Evolutionary conservation across 2,888 invertebrate genomes (phyloP).

Genomic region (Clepsis dumicolana): DNA sequence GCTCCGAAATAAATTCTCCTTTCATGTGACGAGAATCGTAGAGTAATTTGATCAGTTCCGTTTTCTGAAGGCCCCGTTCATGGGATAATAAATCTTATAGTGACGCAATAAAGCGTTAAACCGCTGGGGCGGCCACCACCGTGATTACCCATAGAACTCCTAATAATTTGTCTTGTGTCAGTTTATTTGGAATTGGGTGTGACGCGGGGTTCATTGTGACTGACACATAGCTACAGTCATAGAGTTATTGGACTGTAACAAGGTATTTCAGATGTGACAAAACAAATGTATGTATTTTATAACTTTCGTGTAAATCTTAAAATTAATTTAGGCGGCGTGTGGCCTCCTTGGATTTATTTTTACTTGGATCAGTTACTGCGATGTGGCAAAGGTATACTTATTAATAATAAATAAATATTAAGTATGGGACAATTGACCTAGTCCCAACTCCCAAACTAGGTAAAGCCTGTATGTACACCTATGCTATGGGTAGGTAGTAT

Average conservation of each 20-base stretch:
- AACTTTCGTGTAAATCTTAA: not conserved
- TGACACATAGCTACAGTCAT: slow-evolving; percentile 33
- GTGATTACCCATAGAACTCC: slow-evolving; percentile 38
- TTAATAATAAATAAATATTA: not conserved
- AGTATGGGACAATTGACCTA: too few species aligned
- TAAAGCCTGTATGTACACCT: too few species aligned
- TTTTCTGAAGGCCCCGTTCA: not conserved
- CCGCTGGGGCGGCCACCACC: slow-evolving; percentile 7
- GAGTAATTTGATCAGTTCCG: slow-evolving; percentile 28
- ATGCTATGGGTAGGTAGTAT: too few species aligned
- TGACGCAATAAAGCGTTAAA: slow-evolving; percentile 4
- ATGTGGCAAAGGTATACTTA: not conserved
- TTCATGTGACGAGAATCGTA: slow-evolving; percentile 19
- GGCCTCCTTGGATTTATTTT: not conserved
- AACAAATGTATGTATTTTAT: slow-evolving; percentile 8
- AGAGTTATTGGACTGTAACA: slow-evolving; percentile 23
- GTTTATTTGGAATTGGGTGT: slow-evolving; percentile 41
- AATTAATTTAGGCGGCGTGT: not conserved
- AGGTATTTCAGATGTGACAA: slow-evolving; percentile 7
- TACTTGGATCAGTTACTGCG: not conserved
- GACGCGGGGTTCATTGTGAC: slow-evolving; percentile 36
- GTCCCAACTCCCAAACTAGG: too few species aligned
- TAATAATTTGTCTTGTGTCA: slow-evolving; percentile 40
- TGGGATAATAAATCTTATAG: slow-evolving; percentile 13
- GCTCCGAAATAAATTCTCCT: slow-evolving; percentile 30